phyloP scores from a whole-genome alignment of 2,113 vertebrate genomes.

The Triplophysa tibetana region DNA sequence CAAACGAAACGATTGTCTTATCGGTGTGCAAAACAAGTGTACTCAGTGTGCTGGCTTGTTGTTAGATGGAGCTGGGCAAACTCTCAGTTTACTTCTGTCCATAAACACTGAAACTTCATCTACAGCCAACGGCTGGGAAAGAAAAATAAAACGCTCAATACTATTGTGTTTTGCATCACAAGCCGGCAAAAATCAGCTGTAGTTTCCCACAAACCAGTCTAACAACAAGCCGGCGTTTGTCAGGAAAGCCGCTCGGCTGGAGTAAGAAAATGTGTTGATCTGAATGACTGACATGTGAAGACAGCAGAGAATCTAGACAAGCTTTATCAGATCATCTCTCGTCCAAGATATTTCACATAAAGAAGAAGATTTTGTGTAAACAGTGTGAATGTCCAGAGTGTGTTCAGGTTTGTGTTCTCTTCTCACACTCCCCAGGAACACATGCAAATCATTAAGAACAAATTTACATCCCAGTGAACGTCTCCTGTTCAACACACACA shows the following conservation, averaged over 20 bases:
- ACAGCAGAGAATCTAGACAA: not conserved
- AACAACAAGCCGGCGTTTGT: conserved; percentile 54
- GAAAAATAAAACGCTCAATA: not conserved
- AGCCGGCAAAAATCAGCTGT: conserved; percentile 7
- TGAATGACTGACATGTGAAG: not conserved
- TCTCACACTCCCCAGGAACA: conserved; percentile 17
- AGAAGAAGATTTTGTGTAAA: not conserved
- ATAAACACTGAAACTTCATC: conserved; percentile 10
- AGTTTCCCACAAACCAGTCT: conserved; percentile 59
- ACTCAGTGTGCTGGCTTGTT: not conserved
- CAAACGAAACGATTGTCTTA: not conserved
- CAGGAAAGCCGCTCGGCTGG: not conserved
- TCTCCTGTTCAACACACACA: not conserved
- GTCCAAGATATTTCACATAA: not conserved
- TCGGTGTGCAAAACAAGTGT: not conserved
- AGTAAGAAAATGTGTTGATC: not conserved
- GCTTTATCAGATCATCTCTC: not conserved
- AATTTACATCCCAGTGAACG: conserved; percentile 1
- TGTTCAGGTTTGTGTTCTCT: too few species aligned
- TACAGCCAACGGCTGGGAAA: not conserved
- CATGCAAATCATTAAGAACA: conserved; percentile 21
- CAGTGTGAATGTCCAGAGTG: not conserved
- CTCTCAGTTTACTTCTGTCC: not conserved
- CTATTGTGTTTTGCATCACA: not conserved
- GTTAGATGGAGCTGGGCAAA: not conserved